phyloP scores from a whole-genome alignment of 2,888 invertebrate species.

The Ornithoptera priamus region DNA sequence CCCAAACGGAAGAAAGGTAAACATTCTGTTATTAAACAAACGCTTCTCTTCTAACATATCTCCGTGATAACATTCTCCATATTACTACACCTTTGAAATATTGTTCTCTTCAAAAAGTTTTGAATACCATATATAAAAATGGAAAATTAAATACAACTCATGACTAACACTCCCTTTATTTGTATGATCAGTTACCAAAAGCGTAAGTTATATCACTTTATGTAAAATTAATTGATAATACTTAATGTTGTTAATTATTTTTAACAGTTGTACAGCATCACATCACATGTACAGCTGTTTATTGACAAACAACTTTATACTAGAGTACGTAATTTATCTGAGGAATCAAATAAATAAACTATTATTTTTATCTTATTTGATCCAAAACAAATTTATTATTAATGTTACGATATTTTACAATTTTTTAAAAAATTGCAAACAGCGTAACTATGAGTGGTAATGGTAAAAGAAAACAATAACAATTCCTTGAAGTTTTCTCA shows the following conservation, averaged over 20 bases:
- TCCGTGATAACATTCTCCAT: neutral
- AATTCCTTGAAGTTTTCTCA: constrained; percentile 10
- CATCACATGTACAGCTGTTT: neutral
- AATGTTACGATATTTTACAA: neutral
- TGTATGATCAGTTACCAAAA: no score
- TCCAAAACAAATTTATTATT: no score
- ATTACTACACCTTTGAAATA: no score
- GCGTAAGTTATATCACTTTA: no score
- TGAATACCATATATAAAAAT: no score
- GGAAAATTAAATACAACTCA: no score
- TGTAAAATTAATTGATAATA: neutral
- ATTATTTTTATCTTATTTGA: no score
- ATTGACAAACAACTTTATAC: neutral
- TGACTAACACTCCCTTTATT: no score
- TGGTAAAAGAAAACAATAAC: neutral
- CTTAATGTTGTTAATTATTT: neutral
- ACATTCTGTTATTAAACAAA: constrained; percentile 1
- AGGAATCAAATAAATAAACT: no score
- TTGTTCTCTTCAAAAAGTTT: no score
- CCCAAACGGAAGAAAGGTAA: constrained; percentile 81
- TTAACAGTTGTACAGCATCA: neutral
- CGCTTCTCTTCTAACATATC: neutral
- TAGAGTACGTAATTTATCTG: no score
- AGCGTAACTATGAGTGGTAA: neutral
- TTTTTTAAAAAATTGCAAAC: neutral